These are phyloP conservation scores for Caenorhabditis wallacei DNA, from an alignment of 2,888 invertebrate genomes.

Conservation along the genomic window DNA sequence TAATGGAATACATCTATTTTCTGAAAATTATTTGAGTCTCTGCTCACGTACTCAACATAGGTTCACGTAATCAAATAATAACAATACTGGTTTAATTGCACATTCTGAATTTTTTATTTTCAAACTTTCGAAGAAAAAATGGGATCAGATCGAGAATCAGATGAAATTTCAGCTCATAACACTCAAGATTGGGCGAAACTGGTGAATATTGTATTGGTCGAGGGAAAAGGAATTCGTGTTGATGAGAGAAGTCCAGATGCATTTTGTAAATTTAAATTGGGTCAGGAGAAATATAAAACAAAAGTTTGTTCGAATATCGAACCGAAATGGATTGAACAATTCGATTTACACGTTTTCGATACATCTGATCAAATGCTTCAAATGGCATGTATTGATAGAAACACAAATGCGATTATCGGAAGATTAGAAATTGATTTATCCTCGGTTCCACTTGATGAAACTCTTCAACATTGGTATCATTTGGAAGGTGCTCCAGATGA, in stretches of 20 bases:
- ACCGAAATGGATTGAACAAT: slow-evolving; percentile 96
- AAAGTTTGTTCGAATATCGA: slow-evolving; percentile 90
- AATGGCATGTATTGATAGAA: slow-evolving; percentile 92
- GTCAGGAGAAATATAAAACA: slow-evolving; percentile 97
- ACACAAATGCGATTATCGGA: slow-evolving; percentile 93
- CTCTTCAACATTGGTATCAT: slow-evolving; percentile 92
- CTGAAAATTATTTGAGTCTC: too few species aligned
- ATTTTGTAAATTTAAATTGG: slow-evolving; percentile 96
- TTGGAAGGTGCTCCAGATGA: slow-evolving; percentile 89
- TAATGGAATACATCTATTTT: too few species aligned
- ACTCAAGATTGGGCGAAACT: slow-evolving; percentile 96
- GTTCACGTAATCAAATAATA: too few species aligned
- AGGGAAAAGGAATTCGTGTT: slow-evolving; percentile 91
- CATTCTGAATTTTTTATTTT: too few species aligned
- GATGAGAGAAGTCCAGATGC: slow-evolving; percentile 88
- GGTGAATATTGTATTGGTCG: slow-evolving; percentile 96
- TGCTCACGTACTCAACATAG: too few species aligned
- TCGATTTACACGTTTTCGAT: slow-evolving; percentile 96
- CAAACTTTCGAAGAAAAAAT: too few species aligned
- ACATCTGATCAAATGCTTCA: slow-evolving; percentile 94
- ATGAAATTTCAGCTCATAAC: slow-evolving; percentile 43
- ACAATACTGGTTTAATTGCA: too few species aligned
- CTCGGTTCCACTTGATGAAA: slow-evolving; percentile 91
- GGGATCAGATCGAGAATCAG: too few species aligned
- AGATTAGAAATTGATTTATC: slow-evolving; percentile 88